Percentiles rank a stretch among this genome's conserved stretches.
These are phyloP conservation scores for Bungarus multicinctus DNA, from an alignment of 2,113 vertebrate genomes.

Conservation along the genomic window DNA sequence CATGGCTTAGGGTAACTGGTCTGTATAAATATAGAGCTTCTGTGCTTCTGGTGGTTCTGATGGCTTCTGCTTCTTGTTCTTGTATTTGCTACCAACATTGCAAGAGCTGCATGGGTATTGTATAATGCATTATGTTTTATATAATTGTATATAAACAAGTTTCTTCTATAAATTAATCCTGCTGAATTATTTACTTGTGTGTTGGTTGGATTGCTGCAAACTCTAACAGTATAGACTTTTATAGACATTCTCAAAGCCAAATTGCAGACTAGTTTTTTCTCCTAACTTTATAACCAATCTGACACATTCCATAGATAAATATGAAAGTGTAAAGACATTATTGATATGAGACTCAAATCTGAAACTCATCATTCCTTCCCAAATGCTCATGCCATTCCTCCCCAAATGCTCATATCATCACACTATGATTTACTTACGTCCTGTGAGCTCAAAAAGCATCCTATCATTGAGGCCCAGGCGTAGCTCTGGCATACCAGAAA, in stretches of 20 bases:
- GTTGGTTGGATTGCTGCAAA: no score
- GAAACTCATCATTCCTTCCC: no score
- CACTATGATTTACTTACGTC: slow-evolving; percentile 82
- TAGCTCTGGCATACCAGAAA: slow-evolving; percentile 96
- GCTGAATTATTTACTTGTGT: no score
- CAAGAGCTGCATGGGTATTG: no score
- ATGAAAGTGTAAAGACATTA: background rate
- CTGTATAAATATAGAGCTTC: no score
- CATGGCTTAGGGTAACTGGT: no score
- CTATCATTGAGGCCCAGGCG: slow-evolving; percentile 97
- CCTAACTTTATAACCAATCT: background rate
- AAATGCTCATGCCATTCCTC: background rate
- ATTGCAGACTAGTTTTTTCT: background rate
- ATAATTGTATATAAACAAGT: no score
- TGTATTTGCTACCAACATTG: no score
- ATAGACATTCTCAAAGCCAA: background rate
- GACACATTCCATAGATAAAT: background rate
- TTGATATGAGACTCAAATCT: background rate
- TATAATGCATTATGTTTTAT: no score
- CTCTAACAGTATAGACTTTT: background rate
- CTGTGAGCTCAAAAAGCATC: slow-evolving; percentile 97
- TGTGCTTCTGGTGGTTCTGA: no score
- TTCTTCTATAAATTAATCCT: no score
- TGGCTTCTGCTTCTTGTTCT: no score
- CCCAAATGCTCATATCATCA: fast-evolving